These are phyloP conservation scores for Exephanes ischioxanthus DNA, from an alignment of 2,888 invertebrate genomes.

Conservation along the genomic window DNA sequence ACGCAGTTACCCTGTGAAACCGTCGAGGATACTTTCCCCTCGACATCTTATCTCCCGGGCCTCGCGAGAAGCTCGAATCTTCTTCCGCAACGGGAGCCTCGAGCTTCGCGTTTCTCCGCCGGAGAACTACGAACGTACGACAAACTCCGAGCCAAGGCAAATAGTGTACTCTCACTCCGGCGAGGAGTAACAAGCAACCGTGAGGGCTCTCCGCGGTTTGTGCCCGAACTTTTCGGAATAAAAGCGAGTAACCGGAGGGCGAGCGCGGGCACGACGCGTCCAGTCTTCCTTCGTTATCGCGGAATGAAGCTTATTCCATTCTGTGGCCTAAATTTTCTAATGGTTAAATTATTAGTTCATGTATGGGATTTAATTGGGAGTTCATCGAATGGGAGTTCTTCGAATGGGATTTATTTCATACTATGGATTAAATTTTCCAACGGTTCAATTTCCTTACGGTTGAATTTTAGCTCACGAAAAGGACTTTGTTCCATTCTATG, in stretches of 20 bases:
- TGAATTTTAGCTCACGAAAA: no score
- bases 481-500: no score
- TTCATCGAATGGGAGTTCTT: no score
- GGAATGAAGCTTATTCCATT: no score
- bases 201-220: constrained; percentile 23
- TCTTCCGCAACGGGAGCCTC: constrained; percentile 8
- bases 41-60: constrained; percentile 41
- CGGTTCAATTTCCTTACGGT: no score
- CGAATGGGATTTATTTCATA: no score
- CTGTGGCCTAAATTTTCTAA: no score
- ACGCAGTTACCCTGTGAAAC: constrained; percentile 4
- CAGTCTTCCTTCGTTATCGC: not conserved
- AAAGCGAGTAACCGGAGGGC: constrained; percentile 28
- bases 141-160: constrained; percentile 57
- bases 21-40: constrained; percentile 42
- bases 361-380: no score
- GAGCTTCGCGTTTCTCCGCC: not conserved
- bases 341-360: not conserved
- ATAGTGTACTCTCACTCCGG: constrained; percentile 45
- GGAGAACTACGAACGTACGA: constrained; percentile 33
- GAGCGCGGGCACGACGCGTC: not conserved
- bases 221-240: constrained; percentile 48
- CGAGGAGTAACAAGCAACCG: constrained; percentile 42
- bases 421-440: no score
- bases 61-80: constrained; percentile 37